A percentile compares a stretch with the other conserved stretches of the same genome.
These are phyloP conservation scores for Venustoraphidia nigricollis DNA, from an alignment of 2,888 invertebrate genomes.

Conservation along the genomic window DNA sequence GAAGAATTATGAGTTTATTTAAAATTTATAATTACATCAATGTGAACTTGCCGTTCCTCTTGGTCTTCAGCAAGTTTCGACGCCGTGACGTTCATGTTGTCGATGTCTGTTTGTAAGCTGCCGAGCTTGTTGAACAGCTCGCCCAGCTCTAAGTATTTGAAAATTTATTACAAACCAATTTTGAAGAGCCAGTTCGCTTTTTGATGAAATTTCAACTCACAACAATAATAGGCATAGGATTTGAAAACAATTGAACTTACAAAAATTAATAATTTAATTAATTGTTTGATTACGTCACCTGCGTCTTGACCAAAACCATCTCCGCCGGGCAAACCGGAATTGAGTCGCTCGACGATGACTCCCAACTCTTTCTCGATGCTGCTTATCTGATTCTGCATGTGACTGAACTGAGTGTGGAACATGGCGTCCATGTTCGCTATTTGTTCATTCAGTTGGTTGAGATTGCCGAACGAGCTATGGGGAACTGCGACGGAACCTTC, in stretches of 20 bases:
- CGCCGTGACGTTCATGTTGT: conserved; percentile 23
- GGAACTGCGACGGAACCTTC: background rate
- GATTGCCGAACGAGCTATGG: conserved; percentile 10
- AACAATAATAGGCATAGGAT: too few relatives aligned
- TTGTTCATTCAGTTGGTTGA: conserved; percentile 19
- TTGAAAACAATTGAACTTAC: too few relatives aligned
- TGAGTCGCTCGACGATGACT: conserved; percentile 18
- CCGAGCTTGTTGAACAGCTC: conserved; percentile 26
- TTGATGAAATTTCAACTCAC: too few relatives aligned
- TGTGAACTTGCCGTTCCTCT: conserved; percentile 33
- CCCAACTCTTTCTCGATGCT: conserved; percentile 28
- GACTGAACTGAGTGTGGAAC: conserved; percentile 27
- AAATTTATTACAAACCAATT: background rate
- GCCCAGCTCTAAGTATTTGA: conserved; percentile 12
- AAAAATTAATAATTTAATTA: too few relatives aligned
- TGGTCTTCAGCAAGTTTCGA: conserved; percentile 36
- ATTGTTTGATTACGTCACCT: conserved; percentile 9
- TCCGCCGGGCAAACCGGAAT: conserved; percentile 16
- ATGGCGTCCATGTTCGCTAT: conserved; percentile 21
- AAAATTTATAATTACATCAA: conserved; percentile 28
- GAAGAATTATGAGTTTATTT: background rate
- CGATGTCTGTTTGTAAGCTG: conserved; percentile 27
- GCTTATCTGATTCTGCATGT: conserved; percentile 33
- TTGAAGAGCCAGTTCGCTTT: too few relatives aligned
- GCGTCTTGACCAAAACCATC: conserved; percentile 14